phyloP scores from a whole-genome alignment of 2,797 vertebrate genomes.

The Streptopelia turtur region DNA sequence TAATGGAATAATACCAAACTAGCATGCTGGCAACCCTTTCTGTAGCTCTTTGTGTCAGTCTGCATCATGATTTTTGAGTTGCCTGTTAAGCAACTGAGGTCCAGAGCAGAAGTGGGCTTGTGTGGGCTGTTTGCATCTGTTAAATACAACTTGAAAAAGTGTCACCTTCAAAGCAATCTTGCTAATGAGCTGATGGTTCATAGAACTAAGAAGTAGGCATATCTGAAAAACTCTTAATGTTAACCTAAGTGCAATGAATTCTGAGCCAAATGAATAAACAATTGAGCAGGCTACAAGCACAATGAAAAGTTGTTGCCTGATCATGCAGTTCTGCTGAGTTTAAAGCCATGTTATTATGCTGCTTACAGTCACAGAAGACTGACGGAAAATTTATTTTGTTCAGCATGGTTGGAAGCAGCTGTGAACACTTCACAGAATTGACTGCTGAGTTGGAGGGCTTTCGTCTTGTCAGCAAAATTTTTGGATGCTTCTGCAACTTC shows the following conservation, averaged over 20 bases:
- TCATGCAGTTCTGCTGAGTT: background rate
- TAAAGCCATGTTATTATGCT: background rate
- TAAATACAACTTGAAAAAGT: background rate
- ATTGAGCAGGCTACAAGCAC: background rate
- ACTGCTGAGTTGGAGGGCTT: constrained; percentile 1
- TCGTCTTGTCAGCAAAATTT: constrained; percentile 29
- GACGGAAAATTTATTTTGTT: constrained; percentile 22
- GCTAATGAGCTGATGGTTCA: background rate
- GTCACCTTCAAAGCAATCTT: background rate
- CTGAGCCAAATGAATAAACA: background rate
- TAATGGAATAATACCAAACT: background rate
- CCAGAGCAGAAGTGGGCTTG: background rate
- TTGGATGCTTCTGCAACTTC: background rate
- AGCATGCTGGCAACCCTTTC: background rate
- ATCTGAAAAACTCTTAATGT: background rate
- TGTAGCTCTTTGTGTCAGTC: background rate
- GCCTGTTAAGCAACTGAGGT: background rate
- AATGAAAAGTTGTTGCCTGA: background rate
- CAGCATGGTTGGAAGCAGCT: constrained; percentile 45
- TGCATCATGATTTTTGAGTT: background rate
- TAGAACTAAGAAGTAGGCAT: background rate
- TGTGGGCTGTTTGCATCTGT: background rate
- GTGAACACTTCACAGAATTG: constrained; percentile 44
- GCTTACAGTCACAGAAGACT: background rate
- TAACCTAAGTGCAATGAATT: background rate